Evolutionary conservation across 2,888 invertebrate species (phyloP).

Genomic region (Iselma pallidipennis): DNA sequence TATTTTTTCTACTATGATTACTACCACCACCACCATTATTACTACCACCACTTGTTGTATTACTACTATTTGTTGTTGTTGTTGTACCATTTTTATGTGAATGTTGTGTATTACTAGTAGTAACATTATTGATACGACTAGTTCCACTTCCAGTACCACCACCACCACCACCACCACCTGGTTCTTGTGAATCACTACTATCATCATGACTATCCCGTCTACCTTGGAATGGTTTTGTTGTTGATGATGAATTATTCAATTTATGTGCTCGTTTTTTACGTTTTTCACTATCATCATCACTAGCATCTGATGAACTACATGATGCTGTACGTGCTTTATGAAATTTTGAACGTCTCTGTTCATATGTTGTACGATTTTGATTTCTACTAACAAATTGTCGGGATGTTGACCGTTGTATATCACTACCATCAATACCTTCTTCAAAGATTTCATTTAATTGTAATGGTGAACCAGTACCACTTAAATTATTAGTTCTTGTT

Average conservation of each 20-base stretch:
- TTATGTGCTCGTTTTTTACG: slow-evolving; percentile 81
- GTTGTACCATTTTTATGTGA: slow-evolving; percentile 22
- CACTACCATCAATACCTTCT: slow-evolving; percentile 53
- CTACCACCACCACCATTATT: slow-evolving; percentile 42
- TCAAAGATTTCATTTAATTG: slow-evolving; percentile 72
- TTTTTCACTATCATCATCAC: slow-evolving; percentile 83
- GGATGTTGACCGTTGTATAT: slow-evolving; percentile 30
- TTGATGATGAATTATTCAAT: slow-evolving; percentile 56
- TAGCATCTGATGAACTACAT: slow-evolving; percentile 93
- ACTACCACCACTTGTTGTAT: slow-evolving; percentile 32
- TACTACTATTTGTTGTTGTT: slow-evolving; percentile 15
- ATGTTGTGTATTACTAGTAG: slow-evolving; percentile 25
- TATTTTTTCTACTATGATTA: slow-evolving; percentile 47
- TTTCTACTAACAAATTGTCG: slow-evolving; percentile 48
- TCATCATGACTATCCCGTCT: slow-evolving; percentile 82
- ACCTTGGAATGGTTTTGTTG: slow-evolving; percentile 48
- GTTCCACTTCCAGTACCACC: slow-evolving; percentile 27
- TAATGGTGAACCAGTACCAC: slow-evolving; percentile 50
- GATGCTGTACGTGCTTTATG: slow-evolving; percentile 80
- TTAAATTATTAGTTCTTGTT: slow-evolving; percentile 43
- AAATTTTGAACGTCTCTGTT: slow-evolving; percentile 69
- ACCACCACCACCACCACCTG: slow-evolving; percentile 57
- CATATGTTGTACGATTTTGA: slow-evolving; percentile 52
- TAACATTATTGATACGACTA: slow-evolving; percentile 11
- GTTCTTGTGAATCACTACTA: slow-evolving; percentile 83